Conservation (phyloP, 2,888 invertebrate genomes). For the Glaucopsyche alexis region DNA sequence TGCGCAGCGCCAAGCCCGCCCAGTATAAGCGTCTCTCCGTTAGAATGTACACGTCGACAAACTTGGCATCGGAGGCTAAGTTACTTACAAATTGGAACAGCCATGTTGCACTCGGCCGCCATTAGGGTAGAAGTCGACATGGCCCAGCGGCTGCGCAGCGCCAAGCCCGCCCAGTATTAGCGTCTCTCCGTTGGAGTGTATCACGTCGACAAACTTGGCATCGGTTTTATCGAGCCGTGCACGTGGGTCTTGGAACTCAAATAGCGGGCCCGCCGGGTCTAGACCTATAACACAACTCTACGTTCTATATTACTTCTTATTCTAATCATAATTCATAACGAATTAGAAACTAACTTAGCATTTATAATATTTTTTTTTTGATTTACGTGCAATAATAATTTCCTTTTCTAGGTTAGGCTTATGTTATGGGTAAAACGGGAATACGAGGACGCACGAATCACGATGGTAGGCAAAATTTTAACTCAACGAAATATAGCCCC, state of each 20-base stretch:
- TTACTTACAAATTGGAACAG: conserved; percentile 86
- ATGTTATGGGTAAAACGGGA: too few relatives aligned
- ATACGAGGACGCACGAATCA: too few relatives aligned
- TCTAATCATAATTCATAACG: not conserved
- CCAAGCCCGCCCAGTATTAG: conserved; percentile 93
- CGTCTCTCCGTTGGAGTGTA: conserved; percentile 96
- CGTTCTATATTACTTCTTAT: conserved; percentile 9
- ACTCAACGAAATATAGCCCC: too few relatives aligned
- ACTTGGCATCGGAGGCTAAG: conserved; percentile 81
- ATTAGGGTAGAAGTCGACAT: conserved; percentile 95
- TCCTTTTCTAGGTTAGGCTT: too few relatives aligned
- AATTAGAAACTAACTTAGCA: too few relatives aligned
- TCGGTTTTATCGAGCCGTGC: conserved; percentile 91
- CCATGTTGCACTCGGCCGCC: conserved; percentile 95
- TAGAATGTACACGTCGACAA: too few relatives aligned
- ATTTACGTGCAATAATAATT: too few relatives aligned
- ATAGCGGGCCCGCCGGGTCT: conserved; percentile 95
- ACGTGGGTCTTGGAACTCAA: conserved; percentile 92
- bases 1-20: too few relatives aligned
- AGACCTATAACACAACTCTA: conserved; percentile 76
- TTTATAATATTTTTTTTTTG: too few relatives aligned
- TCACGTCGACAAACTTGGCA: conserved; percentile 94
- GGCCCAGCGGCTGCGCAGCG: conserved; percentile 94
- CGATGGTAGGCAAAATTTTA: too few relatives aligned
- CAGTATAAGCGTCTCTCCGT: too few relatives aligned